phyloP scores from a whole-genome alignment of 2,888 invertebrate species.

The Siphonodentalium dalli region DNA sequence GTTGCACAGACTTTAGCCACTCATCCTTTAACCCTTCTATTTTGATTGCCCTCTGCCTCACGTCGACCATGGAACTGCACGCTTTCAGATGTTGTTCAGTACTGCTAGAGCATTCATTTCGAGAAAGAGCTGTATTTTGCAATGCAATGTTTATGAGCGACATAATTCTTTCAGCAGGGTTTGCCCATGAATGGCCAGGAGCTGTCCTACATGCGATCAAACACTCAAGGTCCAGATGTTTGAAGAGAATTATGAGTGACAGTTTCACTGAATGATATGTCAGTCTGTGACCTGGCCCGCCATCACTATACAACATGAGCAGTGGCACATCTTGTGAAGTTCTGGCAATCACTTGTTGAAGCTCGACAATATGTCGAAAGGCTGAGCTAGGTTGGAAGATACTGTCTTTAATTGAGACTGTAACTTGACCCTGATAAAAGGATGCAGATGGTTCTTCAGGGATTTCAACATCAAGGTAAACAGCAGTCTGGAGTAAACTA shows the following conservation, averaged over 20 bases:
- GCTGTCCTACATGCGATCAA: conserved; percentile 26
- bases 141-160: conserved; percentile 24
- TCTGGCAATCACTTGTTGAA: background rate
- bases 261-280: conserved; percentile 20
- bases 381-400: conserved; percentile 21
- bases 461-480: conserved; percentile 20
- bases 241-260: conserved; percentile 17
- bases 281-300: conserved; percentile 20
- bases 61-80: conserved; percentile 20
- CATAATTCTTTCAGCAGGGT: conserved; percentile 33
- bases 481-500: too few species aligned
- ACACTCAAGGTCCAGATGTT: conserved; percentile 8
- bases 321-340: background rate
- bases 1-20: conserved; percentile 19
- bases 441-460: conserved; percentile 18
- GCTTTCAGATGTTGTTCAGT: conserved; percentile 19
- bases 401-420: conserved; percentile 23
- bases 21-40: conserved; percentile 9
- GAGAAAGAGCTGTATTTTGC: conserved; percentile 24
- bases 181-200: conserved; percentile 28
- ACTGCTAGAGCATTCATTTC: conserved; percentile 16
- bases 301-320: conserved; percentile 12
- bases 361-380: conserved; percentile 11
- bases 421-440: conserved; percentile 30
- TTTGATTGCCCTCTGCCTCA: conserved; percentile 23